Percentiles rank a stretch among this genome's conserved stretches.
These are phyloP conservation scores for Apamea sordens DNA, from an alignment of 2,888 invertebrate genomes.

Conservation along the genomic window DNA sequence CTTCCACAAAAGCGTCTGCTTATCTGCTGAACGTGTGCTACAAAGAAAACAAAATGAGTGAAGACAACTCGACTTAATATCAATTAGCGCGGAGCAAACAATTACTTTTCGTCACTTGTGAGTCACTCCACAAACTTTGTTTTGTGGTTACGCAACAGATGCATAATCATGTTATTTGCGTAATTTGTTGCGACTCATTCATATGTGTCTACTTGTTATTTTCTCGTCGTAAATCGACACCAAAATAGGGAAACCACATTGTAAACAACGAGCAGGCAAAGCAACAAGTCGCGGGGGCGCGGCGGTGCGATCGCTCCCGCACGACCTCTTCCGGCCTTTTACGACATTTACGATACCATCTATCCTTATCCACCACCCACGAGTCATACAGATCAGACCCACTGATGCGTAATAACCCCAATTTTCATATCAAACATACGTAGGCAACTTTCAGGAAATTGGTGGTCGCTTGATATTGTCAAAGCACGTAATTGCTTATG, in stretches of 20 bases:
- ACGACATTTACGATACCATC: slow-evolving; percentile 74
- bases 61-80: slow-evolving; percentile 59
- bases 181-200: slow-evolving; percentile 72
- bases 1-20: slow-evolving; percentile 51
- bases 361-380: slow-evolving; percentile 70
- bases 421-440: slow-evolving; percentile 55
- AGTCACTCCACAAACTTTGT: slow-evolving; percentile 66
- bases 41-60: slow-evolving; percentile 62
- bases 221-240: slow-evolving; percentile 71
- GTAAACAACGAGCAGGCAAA: slow-evolving; percentile 78
- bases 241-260: slow-evolving; percentile 75
- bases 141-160: slow-evolving; percentile 59
- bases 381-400: slow-evolving; percentile 61
- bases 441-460: slow-evolving; percentile 48
- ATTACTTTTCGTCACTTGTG: slow-evolving; percentile 60
- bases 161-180: slow-evolving; percentile 59
- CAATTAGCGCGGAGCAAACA: slow-evolving; percentile 64
- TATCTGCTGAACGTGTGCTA: slow-evolving; percentile 55
- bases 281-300: slow-evolving; percentile 84
- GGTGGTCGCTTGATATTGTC: slow-evolving; percentile 39
- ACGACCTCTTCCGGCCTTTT: slow-evolving; percentile 79
- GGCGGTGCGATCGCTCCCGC: slow-evolving; percentile 67
- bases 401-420: slow-evolving; percentile 64
- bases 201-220: slow-evolving; percentile 69
- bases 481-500: slow-evolving; percentile 54